Conservation (phyloP, 2,888 invertebrate species). For the Tinea semifulvella region DNA sequence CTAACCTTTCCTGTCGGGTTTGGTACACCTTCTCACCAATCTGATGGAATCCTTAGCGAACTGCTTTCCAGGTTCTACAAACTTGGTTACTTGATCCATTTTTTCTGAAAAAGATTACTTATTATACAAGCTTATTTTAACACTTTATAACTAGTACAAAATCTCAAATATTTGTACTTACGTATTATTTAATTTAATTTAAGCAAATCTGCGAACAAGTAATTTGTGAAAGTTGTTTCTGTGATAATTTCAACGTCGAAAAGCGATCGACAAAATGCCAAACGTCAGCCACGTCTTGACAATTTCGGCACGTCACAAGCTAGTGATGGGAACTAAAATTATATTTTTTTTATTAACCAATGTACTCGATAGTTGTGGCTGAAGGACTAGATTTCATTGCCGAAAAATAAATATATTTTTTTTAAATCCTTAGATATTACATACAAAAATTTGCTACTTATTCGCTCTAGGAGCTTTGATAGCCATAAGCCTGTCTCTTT, state of each 20-base stretch:
- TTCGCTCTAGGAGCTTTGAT: too few relatives aligned
- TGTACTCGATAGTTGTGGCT: too few relatives aligned
- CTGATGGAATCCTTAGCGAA: conserved; percentile 98
- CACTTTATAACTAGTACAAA: neutral
- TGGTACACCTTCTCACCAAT: conserved; percentile 98
- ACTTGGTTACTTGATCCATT: conserved; percentile 98
- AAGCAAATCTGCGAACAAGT: neutral
- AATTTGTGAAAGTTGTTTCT: neutral
- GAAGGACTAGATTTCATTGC: too few relatives aligned
- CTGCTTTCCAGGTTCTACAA: conserved; percentile 93
- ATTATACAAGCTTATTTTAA: neutral
- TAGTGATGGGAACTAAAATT: conserved; percentile 1
- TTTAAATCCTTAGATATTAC: too few relatives aligned
- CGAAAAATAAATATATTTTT: too few relatives aligned
- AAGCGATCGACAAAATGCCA: conserved; percentile 16
- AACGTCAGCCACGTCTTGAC: conserved; percentile 62
- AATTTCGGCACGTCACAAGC: conserved; percentile 45
- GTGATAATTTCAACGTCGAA: neutral
- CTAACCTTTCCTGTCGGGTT: conserved; percentile 97
- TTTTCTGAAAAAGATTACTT: too few relatives aligned
- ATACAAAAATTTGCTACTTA: too few relatives aligned
- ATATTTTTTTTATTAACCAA: too few relatives aligned
- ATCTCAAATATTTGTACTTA: neutral
- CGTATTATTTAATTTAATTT: neutral
- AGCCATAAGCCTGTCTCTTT: too few relatives aligned